Evolutionary conservation across 2,113 vertebrate species (phyloP), one percentile per base, ranked within the genome.

Genomic region (Hypomesus transpacificus): DNA sequence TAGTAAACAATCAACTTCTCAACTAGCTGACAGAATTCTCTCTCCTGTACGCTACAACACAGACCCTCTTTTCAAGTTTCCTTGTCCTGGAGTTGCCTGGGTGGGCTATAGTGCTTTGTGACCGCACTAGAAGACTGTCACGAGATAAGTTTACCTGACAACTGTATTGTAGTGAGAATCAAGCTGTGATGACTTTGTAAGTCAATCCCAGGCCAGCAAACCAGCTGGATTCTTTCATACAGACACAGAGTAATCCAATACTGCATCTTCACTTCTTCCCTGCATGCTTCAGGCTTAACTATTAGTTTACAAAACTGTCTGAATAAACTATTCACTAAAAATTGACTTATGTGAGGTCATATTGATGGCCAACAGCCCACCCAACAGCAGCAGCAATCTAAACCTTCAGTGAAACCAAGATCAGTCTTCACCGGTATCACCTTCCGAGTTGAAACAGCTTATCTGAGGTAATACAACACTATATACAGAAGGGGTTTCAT

Each of bases 1-100:
- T 70, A 56, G 65, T 63, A 82, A 82, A 79, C 74, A 82, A 56
- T 39, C 70, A 71, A 75, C 59, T 79, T 85, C 78, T 80, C 81
- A 82, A 76, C 77, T 74, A 77, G 77, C 69, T 83, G 50, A 77
- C 68, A 81, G 28, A 75, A 63, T 60, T 54, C 50, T 13, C 14
- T 56, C 69, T 78, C 60, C 74, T 50, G 64, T 16, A 61, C 39
- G 39, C 39, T 46, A 46, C 39, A 46, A 46, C 31, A 74, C 50
- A 65, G 70, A 3, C 46, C 28, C n/a, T 24, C 57, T 17, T 39
- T 21, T 58, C 51, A 4, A 68, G 66, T 82, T 78, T 77, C 56
- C 64, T 66, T 22, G 39, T 75, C 26, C 46, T 18, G 50, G 18
- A 64, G 14, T 22, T 21, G 46, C 50, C 26, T 50, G 26, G 57